These are phyloP conservation scores for Eupithecia pulchellata DNA, from an alignment of 2,888 invertebrate species.

Conservation along the genomic window DNA sequence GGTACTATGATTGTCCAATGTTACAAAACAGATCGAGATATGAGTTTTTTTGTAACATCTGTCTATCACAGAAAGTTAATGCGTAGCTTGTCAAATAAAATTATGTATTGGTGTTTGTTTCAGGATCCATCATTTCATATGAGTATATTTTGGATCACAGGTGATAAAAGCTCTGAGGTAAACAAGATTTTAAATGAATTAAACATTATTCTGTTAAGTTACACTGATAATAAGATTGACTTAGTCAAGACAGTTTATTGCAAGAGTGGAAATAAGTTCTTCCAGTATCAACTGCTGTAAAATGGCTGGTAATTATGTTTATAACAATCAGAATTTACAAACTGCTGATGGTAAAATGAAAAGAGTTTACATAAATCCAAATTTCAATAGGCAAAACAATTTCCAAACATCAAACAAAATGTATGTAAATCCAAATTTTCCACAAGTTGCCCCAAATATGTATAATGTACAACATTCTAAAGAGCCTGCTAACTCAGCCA, in stretches of 20 bases:
- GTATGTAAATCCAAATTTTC: constrained; percentile 70
- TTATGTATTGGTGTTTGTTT: constrained; percentile 55
- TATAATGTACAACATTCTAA: constrained; percentile 14
- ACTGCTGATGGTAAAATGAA: constrained; percentile 47
- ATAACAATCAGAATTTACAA: constrained; percentile 32
- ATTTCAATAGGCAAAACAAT: constrained; percentile 61
- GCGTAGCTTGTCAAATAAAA: background rate
- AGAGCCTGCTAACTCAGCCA: constrained; percentile 48
- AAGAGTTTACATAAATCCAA: constrained; percentile 77
- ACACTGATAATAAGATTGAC: constrained; percentile 68
- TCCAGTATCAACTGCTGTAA: constrained; percentile 82
- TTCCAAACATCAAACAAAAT: constrained; percentile 44
- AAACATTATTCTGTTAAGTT: constrained; percentile 70
- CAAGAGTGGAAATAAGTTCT: constrained; percentile 91
- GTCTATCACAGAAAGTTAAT: background rate
- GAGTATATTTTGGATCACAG: constrained; percentile 92
- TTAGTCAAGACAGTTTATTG: constrained; percentile 86
- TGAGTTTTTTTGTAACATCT: background rate
- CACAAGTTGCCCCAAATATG: constrained; percentile 44
- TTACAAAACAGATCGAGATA: too few species aligned
- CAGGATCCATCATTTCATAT: constrained; percentile 94
- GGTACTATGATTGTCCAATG: background rate
- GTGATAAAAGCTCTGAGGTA: constrained; percentile 86
- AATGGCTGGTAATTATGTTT: constrained; percentile 44
- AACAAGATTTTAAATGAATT: constrained; percentile 77